phyloP scores from a whole-genome alignment of 2,888 invertebrate genomes.

The Cantharis rufa region DNA sequence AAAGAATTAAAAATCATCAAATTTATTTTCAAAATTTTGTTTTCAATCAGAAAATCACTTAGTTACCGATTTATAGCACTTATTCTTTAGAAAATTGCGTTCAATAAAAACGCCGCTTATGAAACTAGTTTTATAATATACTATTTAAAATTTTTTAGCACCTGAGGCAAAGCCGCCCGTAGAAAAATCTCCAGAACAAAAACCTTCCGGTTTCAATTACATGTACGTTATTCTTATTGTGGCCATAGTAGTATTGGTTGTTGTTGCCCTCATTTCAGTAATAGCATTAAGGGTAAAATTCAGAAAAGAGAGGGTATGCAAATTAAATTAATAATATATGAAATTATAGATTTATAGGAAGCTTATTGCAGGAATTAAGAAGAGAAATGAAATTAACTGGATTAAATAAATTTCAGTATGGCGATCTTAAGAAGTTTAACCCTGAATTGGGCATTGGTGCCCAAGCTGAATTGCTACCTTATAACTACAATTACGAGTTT shows the following conservation, averaged over 20 bases:
- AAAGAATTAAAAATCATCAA: too few relatives aligned
- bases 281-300: slow-evolving; percentile 50
- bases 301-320: slow-evolving; percentile 55
- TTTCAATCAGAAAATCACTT: too few relatives aligned
- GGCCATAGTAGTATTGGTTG: not conserved
- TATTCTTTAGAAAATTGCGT: too few relatives aligned
- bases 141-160: too few relatives aligned
- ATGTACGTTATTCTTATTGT: not conserved
- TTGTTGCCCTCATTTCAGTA: not conserved
- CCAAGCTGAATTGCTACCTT: slow-evolving; percentile 92
- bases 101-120: too few relatives aligned
- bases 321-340: slow-evolving; percentile 45
- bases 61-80: too few relatives aligned
- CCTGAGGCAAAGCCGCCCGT: too few relatives aligned
- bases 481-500: slow-evolving; percentile 89
- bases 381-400: slow-evolving; percentile 74
- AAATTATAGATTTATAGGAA: slow-evolving; percentile 41
- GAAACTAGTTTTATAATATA: too few relatives aligned
- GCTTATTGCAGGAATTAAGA: slow-evolving; percentile 63
- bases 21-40: too few relatives aligned
- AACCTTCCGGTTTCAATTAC: slow-evolving; percentile 37
- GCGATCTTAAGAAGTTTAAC: slow-evolving; percentile 78
- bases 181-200: too few relatives aligned
- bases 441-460: slow-evolving; percentile 88
- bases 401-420: slow-evolving; percentile 76